These are phyloP conservation scores for Drosophila equinoxialis DNA, from an alignment of 1,140 invertebrate genomes.

Conservation along the genomic window DNA sequence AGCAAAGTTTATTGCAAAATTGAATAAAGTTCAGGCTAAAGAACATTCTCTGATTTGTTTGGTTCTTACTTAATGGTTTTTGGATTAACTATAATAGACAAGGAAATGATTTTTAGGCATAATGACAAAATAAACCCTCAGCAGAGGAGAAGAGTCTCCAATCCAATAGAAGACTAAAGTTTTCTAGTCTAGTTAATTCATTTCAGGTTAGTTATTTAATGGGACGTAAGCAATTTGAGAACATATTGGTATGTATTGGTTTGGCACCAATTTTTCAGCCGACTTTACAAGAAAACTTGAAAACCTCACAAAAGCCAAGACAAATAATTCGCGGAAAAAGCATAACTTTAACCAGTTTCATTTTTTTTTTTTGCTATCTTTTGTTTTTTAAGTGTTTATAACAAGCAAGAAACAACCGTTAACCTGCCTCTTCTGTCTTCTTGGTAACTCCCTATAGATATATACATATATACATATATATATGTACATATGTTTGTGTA, in stretches of 20 bases:
- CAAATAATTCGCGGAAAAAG: slow-evolving; percentile 62
- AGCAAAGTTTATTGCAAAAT: neutral
- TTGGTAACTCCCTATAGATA: slow-evolving; percentile 1
- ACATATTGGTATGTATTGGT: neutral
- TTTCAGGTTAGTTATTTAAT: no score
- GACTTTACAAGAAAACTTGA: slow-evolving; percentile 33
- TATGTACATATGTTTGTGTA: slow-evolving; percentile 3
- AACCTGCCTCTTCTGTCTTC: slow-evolving; percentile 48
- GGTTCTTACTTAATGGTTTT: neutral
- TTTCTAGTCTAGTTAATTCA: no score
- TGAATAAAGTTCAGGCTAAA: neutral
- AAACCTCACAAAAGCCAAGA: neutral
- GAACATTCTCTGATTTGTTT: neutral
- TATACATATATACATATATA: slow-evolving; percentile 18
- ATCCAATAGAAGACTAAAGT: no score
- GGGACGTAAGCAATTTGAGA: no score
- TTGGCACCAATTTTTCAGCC: slow-evolving; percentile 67
- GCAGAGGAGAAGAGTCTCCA: no score
- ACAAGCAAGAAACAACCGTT: slow-evolving; percentile 56
- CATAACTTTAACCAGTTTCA: slow-evolving; percentile 61
- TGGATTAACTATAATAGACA: slow-evolving; percentile 5
- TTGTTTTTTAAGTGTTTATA: slow-evolving; percentile 43
- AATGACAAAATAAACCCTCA: neutral
- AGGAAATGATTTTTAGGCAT: neutral
- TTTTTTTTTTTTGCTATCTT: slow-evolving; percentile 30